Evolutionary conservation across 2,888 invertebrate genomes (phyloP).

Genomic region (Cartodere bifasciata): DNA sequence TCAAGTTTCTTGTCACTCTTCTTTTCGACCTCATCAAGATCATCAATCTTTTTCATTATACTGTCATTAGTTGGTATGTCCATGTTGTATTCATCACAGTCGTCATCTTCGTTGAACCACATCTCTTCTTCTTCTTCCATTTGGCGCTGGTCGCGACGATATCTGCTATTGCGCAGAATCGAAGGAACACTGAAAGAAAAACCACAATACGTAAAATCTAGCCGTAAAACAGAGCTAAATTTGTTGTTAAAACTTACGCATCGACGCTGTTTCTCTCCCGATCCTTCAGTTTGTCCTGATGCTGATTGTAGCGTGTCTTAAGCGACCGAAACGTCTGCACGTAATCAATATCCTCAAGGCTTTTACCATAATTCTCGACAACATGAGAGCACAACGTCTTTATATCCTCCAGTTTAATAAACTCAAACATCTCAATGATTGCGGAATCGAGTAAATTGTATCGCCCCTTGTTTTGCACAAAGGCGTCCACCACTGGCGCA

Average conservation of each 20-base stretch:
- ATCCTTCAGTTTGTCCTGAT: conserved; percentile 82
- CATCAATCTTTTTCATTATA: conserved; percentile 44
- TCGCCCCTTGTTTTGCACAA: conserved; percentile 90
- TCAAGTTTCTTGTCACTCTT: conserved; percentile 25
- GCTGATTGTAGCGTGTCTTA: conserved; percentile 80
- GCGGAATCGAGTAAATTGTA: conserved; percentile 99
- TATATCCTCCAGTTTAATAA: conserved; percentile 88
- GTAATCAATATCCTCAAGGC: conserved; percentile 89
- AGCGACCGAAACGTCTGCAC: conserved; percentile 96
- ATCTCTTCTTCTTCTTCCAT: conserved; percentile 96
- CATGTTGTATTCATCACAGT: conserved; percentile 68
- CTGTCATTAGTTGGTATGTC: conserved; percentile 43
- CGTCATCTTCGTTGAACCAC: conserved; percentile 98
- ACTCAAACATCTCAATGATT: conserved; percentile 98
- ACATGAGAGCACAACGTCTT: conserved; percentile 85
- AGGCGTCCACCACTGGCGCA: conserved; percentile 91
- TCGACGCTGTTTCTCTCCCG: conserved; percentile 60
- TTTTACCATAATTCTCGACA: conserved; percentile 91
- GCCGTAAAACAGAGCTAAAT: background rate
- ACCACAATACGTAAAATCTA: background rate
- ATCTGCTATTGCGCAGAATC: conserved; percentile 66
- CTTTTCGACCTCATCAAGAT: conserved; percentile 46
- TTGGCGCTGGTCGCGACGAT: conserved; percentile 83
- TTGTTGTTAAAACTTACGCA: no score
- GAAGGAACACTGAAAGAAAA: conserved; percentile 52